Evolutionary conservation across 2,797 vertebrate genomes (phyloP), one percentile per base, ranked within the genome.

Genomic region (Xerus rutilus): DNA sequence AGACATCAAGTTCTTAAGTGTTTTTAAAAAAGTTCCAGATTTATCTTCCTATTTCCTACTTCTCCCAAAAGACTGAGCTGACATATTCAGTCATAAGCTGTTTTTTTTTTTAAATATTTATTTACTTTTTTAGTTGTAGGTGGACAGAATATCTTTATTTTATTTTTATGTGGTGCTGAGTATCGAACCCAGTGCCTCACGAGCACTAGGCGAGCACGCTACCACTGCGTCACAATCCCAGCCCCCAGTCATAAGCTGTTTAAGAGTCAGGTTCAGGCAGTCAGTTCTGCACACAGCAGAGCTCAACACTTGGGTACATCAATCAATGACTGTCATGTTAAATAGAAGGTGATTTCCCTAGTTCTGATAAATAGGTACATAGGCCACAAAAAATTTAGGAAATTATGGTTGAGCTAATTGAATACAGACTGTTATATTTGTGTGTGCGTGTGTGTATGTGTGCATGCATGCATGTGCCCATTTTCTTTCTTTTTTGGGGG

Each of bases 1-100:
- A 76, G 47, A 47, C n/a, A 78, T 32, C 59, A 47, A 3, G 28
- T 77, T 81, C 54, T 57, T 57, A 57, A 21, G 20, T 57, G 6
- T 54, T 57, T 54, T 57, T 57, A 21, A 7, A 7, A 8, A 57
- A 57, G 54, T 57, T 69, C 72, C 64, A 59, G 62, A 47, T 64
- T 92, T 83, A 12, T 78, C 65, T 94, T 89, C 54, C 49, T 70
- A 54, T 57, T 88, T 91, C 39, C 14, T 93, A 35, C 52, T 74
- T 76, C 21, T 39, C 78, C 14, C 54, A 15, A 70, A 96, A 76
- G 57, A 64, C 43, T 10, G n/a, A 93, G 32, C 54, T 20, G 28
- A 62, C 45, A 21, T 21, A 28, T n/a, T 72, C 13, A 12, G n/a
- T 17, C 20, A 9, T 35, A 52, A 72, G 76, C 39, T n/a, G n/a